Evolutionary conservation across 1,140 invertebrate species (phyloP).

Genomic region (Sesamia nonagrioides): DNA sequence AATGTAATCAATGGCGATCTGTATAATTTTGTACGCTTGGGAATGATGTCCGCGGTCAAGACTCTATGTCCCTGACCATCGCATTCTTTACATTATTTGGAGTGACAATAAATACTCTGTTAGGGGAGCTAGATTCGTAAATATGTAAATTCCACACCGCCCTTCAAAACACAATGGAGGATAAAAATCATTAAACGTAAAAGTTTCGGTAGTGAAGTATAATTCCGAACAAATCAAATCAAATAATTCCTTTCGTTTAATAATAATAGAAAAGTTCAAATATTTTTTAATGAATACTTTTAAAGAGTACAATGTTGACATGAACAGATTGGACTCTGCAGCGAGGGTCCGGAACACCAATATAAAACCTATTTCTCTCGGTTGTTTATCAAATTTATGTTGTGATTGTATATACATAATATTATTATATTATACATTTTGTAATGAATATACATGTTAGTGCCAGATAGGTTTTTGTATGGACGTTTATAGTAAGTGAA

Average conservation of each 20-base stretch:
- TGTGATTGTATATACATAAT: conserved; percentile 86
- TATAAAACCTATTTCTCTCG: conserved; percentile 74
- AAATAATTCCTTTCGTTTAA: conserved; percentile 35
- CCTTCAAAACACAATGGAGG: not conserved
- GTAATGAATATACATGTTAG: conserved; percentile 86
- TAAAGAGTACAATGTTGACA: conserved; percentile 66
- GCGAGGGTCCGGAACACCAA: conserved; percentile 73
- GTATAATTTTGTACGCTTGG: conserved; percentile 48
- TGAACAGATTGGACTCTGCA: conserved; percentile 44
- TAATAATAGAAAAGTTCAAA: conserved; percentile 61
- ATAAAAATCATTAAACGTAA: conserved; percentile 29
- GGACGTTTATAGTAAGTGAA: conserved; percentile 74
- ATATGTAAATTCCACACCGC: conserved; percentile 45
- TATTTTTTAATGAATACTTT: conserved; percentile 64
- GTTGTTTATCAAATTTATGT: conserved; percentile 86
- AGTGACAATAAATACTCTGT: conserved; percentile 55
- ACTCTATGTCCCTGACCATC: conserved; percentile 17
- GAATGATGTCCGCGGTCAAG: conserved; percentile 40
- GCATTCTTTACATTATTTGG: conserved; percentile 40
- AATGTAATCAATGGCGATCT: conserved; percentile 38
- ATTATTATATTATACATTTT: conserved; percentile 84
- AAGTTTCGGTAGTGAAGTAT: not conserved
- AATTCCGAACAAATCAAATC: conserved; percentile 41
- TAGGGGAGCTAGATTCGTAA: conserved; percentile 53
- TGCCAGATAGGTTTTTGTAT: conserved; percentile 86